phyloP scores from a whole-genome alignment of 1,140 invertebrate species.

The Amphibalanus amphitrite region DNA sequence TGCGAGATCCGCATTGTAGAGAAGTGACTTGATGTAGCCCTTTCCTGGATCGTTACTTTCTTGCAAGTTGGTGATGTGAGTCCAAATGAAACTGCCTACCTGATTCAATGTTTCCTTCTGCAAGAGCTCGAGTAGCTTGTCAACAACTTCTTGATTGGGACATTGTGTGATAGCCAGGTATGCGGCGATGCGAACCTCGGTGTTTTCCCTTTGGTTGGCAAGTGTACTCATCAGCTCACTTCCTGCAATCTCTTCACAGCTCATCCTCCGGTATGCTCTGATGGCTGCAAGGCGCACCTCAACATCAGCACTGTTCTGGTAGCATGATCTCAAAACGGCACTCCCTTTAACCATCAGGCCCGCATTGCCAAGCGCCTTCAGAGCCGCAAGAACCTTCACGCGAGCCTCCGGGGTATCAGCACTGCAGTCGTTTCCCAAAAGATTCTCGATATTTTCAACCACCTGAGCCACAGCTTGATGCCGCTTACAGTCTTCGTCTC shows the following conservation, averaged over 20 bases:
- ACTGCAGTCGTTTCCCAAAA: conserved; percentile 32
- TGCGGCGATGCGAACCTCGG: conserved; percentile 70
- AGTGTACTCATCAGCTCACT: conserved; percentile 40
- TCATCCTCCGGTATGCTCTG: conserved; percentile 46
- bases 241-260: conserved; percentile 38
- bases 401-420: conserved; percentile 42
- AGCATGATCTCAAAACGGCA: conserved; percentile 43
- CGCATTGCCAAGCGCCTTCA: conserved; percentile 67
- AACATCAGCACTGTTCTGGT: conserved; percentile 41
- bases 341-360: conserved; percentile 41
- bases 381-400: conserved; percentile 46
- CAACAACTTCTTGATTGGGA: conserved; percentile 44
- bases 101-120: conserved; percentile 41
- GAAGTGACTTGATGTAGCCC: conserved; percentile 42
- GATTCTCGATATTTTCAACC: conserved; percentile 44
- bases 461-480: conserved; percentile 35
- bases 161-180: conserved; percentile 63
- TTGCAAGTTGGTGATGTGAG: conserved; percentile 55
- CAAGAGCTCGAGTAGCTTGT: conserved; percentile 48
- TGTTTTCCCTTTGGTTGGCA: conserved; percentile 51
- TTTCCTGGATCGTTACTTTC: conserved; percentile 56
- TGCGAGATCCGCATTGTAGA: conserved; percentile 43
- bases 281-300: conserved; percentile 59
- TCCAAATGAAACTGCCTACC: conserved; percentile 70
- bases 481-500: conserved; percentile 23